These are phyloP conservation scores for Cryptotermes secundus DNA, from an alignment of 1,140 invertebrate species.

Conservation along the genomic window DNA sequence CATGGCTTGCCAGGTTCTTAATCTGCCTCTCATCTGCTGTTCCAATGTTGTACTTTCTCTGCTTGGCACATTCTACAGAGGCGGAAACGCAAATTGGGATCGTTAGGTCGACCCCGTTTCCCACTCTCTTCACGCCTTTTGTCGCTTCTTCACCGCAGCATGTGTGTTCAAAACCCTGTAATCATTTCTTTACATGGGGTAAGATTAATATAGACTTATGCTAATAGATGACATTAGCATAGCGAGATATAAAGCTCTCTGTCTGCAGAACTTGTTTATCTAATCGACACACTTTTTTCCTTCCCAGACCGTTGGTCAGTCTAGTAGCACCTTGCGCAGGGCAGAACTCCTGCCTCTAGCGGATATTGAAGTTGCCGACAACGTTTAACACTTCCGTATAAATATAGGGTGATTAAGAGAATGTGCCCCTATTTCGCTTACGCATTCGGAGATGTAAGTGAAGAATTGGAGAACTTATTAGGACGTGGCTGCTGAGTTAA, in stretches of 20 bases:
- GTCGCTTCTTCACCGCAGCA: not conserved
- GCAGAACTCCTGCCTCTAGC: not conserved
- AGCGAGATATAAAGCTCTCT: not conserved
- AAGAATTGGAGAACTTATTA: too few species aligned
- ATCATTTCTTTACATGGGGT: not conserved
- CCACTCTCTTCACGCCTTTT: not conserved
- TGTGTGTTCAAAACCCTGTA: not conserved
- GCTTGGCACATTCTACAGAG: too few species aligned
- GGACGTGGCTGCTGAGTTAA: too few species aligned
- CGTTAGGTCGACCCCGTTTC: not conserved
- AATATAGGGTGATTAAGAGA: too few species aligned
- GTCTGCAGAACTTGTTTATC: not conserved
- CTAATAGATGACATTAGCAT: not conserved
- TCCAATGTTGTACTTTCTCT: not conserved
- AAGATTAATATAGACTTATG: conserved; percentile 8
- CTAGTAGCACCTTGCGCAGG: not conserved
- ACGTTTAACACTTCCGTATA: too few species aligned
- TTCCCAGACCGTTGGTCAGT: not conserved
- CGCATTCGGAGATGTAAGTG: too few species aligned
- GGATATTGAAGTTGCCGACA: too few species aligned
- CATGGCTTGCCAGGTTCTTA: not conserved
- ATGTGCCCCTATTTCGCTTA: too few species aligned
- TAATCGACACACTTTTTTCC: not conserved
- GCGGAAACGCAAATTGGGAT: not conserved
- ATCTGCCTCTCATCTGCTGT: not conserved